phyloP scores from a whole-genome alignment of 2,113 vertebrate species.

The Salvelinus alpinus region DNA sequence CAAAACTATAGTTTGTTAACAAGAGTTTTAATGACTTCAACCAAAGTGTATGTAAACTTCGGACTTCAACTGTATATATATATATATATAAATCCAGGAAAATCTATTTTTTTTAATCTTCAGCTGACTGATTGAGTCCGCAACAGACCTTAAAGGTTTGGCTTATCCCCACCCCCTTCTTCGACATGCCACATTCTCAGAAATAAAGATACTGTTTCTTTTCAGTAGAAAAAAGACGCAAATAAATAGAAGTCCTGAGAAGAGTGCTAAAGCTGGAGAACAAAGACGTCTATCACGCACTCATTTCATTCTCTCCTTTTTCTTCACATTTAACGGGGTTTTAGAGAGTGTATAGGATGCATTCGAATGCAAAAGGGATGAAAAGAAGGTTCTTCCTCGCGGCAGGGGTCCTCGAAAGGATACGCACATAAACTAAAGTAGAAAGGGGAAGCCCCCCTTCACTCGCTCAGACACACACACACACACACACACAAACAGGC shows the following conservation, averaged over 20 bases:
- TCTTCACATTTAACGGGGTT: conserved; percentile 62
- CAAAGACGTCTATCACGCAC: conserved; percentile 68
- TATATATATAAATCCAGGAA: no score
- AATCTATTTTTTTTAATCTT: no score
- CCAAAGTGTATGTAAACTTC: no score
- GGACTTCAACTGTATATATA: no score
- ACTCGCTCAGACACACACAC: conserved; percentile 39
- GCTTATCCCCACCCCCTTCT: background rate
- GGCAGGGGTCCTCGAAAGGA: conserved; percentile 66
- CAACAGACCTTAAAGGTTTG: no score
- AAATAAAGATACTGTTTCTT: conserved; percentile 37
- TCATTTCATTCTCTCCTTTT: conserved; percentile 47
- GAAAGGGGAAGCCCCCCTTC: conserved; percentile 46
- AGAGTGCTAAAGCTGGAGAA: conserved; percentile 51
- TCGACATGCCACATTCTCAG: conserved; percentile 7
- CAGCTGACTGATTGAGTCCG: no score
- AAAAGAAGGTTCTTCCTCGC: conserved; percentile 71
- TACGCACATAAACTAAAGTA: conserved; percentile 68
- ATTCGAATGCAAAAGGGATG: conserved; percentile 70
- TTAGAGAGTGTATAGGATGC: conserved; percentile 64
- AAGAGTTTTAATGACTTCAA: no score
- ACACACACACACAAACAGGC: conserved; percentile 6
- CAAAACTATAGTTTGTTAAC: no score
- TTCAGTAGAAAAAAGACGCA: conserved; percentile 39
- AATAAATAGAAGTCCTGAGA: conserved; percentile 52